phyloP scores from a whole-genome alignment of 1,140 invertebrate species.

The Batillaria attramentaria region DNA sequence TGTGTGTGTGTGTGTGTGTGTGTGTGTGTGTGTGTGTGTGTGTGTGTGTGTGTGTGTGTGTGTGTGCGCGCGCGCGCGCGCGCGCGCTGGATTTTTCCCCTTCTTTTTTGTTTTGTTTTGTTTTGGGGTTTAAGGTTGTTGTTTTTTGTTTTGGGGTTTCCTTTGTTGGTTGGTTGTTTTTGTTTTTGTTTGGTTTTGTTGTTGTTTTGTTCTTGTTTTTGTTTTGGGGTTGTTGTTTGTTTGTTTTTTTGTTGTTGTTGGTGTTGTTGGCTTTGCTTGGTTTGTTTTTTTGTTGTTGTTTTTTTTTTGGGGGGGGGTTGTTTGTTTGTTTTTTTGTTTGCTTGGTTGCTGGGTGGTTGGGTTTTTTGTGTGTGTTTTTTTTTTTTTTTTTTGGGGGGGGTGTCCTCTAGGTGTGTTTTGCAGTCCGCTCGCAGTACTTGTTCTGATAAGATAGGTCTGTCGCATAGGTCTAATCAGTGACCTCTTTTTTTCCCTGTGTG shows the following conservation, averaged over 20 bases:
- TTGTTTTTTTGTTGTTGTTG: not conserved
- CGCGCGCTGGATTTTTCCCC: not conserved
- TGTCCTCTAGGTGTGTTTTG: too few species aligned
- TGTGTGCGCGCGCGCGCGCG: not conserved
- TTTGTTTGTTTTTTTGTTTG: not conserved
- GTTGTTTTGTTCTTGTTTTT: not conserved
- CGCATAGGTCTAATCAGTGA: too few species aligned
- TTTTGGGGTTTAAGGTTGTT: not conserved
- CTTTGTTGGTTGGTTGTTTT: not conserved
- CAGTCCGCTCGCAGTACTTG: too few species aligned
- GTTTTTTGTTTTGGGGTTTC: not conserved
- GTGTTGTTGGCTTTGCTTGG: not conserved
- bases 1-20: not conserved
- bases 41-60: not conserved
- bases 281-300: not conserved
- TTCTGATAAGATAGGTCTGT: too few species aligned
- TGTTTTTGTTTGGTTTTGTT: not conserved
- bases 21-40: not conserved
- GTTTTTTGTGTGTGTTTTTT: constrained; percentile 3
- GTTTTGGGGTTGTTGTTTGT: not conserved
- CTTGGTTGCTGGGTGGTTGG: not conserved
- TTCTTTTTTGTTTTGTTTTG: not conserved
- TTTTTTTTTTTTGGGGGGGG: too few species aligned
- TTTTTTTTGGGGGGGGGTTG: not conserved
- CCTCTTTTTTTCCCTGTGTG: not conserved